These are phyloP conservation scores for Stenoptilia bipunctidactyla DNA, from an alignment of 2,888 invertebrate species.

Conservation along the genomic window DNA sequence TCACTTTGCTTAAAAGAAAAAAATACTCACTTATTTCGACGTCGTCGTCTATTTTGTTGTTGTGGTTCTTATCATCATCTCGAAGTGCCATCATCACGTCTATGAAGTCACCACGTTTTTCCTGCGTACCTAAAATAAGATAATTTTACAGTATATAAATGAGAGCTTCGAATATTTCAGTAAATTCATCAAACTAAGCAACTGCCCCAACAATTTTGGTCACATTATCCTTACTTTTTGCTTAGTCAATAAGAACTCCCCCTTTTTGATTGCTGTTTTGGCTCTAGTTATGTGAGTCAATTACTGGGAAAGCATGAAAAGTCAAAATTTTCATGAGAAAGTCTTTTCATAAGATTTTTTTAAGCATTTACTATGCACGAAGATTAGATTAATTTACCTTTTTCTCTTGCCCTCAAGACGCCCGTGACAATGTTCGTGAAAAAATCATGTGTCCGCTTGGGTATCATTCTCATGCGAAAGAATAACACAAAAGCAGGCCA, in stretches of 20 bases:
- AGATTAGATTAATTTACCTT: conserved; percentile 25
- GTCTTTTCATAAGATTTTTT: no score
- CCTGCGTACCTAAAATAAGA: conserved; percentile 35
- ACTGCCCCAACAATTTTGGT: no score
- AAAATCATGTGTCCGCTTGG: conserved; percentile 59
- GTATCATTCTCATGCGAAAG: conserved; percentile 58
- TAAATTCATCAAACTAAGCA: no score
- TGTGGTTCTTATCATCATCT: conserved; percentile 44
- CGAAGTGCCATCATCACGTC: conserved; percentile 69
- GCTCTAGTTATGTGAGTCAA: no score
- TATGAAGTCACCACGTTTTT: conserved; percentile 67
- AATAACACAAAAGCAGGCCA: conserved; percentile 62
- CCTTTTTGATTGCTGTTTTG: no score
- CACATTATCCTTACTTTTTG: no score
- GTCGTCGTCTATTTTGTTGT: conserved; percentile 30
- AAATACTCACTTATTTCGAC: conserved; percentile 50
- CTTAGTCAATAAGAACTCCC: no score
- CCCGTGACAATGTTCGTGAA: conserved; percentile 55
- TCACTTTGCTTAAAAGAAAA: not conserved
- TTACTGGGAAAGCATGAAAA: no score
- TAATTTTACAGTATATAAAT: not conserved
- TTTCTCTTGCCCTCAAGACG: conserved; percentile 48
- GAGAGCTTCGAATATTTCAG: no score
- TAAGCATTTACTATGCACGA: no score
- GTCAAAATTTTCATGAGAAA: no score